Conservation (phyloP, 2,888 invertebrate species). For the Aromia moschata region DNA sequence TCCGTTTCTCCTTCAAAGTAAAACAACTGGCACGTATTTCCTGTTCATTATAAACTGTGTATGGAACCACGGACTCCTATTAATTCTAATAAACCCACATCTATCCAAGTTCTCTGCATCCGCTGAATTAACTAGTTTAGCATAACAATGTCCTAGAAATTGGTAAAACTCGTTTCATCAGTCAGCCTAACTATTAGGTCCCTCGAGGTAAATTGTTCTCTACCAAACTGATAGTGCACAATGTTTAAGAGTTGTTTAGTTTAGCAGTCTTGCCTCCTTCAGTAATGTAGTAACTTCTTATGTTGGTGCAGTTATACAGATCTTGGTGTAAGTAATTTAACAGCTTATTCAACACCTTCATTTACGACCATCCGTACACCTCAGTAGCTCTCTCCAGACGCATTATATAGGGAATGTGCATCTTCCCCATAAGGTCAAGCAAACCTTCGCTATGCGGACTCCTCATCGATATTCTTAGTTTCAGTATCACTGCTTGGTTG, state of each 20-base stretch:
- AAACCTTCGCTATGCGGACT: constrained; percentile 83
- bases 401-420: constrained; percentile 88
- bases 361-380: constrained; percentile 95
- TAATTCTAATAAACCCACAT: constrained; percentile 91
- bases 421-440: constrained; percentile 90
- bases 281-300: constrained; percentile 92
- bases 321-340: constrained; percentile 88
- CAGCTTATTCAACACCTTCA: constrained; percentile 88
- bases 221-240: constrained; percentile 91
- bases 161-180: constrained; percentile 90
- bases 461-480: constrained; percentile 68
- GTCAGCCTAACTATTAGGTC: constrained; percentile 89
- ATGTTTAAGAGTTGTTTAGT: constrained; percentile 92
- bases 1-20: constrained; percentile 94
- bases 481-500: constrained; percentile 54
- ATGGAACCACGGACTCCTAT: constrained; percentile 93
- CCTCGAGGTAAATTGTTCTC: constrained; percentile 85
- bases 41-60: constrained; percentile 82
- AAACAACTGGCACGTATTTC: constrained; percentile 92
- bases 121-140: constrained; percentile 76
- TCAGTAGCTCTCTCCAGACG: constrained; percentile 86
- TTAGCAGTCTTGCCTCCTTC: constrained; percentile 88
- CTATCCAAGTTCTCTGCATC: constrained; percentile 77
- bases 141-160: constrained; percentile 89
- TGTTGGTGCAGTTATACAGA: constrained; percentile 90